Evolutionary conservation across 2,888 invertebrate species (phyloP), one percentile per base, ranked within the genome.

Genomic region (Sussaba pulchella): DNA sequence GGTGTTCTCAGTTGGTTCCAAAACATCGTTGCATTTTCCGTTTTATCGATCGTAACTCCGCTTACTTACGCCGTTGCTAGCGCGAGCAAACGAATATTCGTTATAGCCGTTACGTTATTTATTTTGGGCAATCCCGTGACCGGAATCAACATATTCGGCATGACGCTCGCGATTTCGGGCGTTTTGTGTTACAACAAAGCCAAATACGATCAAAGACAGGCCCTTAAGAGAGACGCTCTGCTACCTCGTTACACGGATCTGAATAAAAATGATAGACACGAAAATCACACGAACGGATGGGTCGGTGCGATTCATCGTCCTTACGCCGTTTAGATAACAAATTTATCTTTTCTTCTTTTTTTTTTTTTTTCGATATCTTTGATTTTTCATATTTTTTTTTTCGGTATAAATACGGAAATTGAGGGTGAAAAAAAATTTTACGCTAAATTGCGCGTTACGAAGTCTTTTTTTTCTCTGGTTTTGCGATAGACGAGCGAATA

Each of bases 31-130:
- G 99, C 99, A 0, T 99, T 99, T 93, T 97, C 97, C 86, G 96
- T 99, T 71, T 94, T 99, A 85, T 97, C 97, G 70, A 93, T 97
- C 84, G 97, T 99, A 45, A 96, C 98, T n/a, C 98, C 99, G 47
- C 94, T 99, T 39, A 97, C 98, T 0, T 99, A 99, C 93, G 98
- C 98, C 0, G 98, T 99, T 74, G 98, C 98, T 69, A 99, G 97
- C 92, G 97, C 98, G 26, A 98, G 98, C 70, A 99, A 99, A 93
- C 94, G 99, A 87, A 97, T 98, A 85, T 97, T 96, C 86, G 97
- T 99, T 73, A 99, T 99, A 90, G 96, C 95, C 10, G 96, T 97
- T 39, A 98, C 99, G 59, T 94, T 99, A 85, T 92, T 98, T 83
- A 94, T 98, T 88, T 93, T 99, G 86, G 96, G 96, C 71, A 99